These are phyloP conservation scores for Amiota mariae DNA, from an alignment of 2,888 invertebrate genomes.

Conservation along the genomic window DNA sequence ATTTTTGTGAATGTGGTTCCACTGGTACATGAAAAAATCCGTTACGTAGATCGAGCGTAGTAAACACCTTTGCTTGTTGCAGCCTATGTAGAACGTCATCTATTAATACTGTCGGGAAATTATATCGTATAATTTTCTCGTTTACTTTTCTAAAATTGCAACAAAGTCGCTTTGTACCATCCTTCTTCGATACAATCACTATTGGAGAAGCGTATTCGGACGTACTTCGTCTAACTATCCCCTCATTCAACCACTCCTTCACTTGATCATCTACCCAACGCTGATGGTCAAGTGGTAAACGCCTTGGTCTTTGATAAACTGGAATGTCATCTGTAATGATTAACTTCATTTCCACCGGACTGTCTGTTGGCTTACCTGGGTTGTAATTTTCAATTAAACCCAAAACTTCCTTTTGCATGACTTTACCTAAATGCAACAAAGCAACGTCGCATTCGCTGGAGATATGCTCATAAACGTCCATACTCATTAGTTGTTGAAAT, in stretches of 20 bases:
- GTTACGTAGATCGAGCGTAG: constrained; percentile 10
- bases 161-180: constrained; percentile 9
- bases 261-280: not conserved
- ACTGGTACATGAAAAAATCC: constrained; percentile 22
- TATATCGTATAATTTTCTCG: constrained; percentile 17
- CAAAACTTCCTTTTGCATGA: not conserved
- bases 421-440: not conserved
- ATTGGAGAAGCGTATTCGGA: not conserved
- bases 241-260: not conserved
- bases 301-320: not conserved
- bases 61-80: not conserved
- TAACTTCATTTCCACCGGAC: not conserved
- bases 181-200: not conserved
- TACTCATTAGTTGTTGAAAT: not conserved
- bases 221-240: not conserved
- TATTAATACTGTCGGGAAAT: constrained; percentile 14
- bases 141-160: not conserved
- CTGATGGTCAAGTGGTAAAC: not conserved
- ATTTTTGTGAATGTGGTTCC: constrained; percentile 10
- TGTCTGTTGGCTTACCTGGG: not conserved
- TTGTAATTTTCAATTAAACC: not conserved
- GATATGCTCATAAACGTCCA: not conserved
- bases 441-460: not conserved
- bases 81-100: constrained; percentile 13
- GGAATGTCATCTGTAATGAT: not conserved